A percentile compares a stretch with the other conserved stretches of the same genome.
Conservation (phyloP, 37 sponge, comb jelly and placozoan species). For the Corticium candelabrum region DNA sequence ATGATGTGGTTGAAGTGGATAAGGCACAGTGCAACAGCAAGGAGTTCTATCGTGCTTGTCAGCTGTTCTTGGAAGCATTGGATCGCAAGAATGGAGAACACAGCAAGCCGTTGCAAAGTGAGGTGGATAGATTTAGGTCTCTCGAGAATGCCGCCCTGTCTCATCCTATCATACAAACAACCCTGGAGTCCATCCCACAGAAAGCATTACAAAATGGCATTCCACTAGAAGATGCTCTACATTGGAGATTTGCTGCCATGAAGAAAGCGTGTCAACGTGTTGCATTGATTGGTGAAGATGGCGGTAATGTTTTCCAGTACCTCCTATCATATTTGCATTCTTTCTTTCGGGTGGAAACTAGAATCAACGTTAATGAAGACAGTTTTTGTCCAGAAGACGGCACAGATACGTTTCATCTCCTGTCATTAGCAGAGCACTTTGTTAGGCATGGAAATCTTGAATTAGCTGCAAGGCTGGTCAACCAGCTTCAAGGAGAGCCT, state of each 20-base stretch:
- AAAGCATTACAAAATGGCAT: constrained; percentile 31
- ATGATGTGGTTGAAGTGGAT: constrained; percentile 42
- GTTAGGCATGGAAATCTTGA: constrained; percentile 49
- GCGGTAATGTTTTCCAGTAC: constrained; percentile 49
- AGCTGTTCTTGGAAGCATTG: constrained; percentile 34
- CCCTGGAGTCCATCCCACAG: constrained; percentile 43
- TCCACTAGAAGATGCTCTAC: constrained; percentile 37
- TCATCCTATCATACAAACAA: constrained; percentile 30
- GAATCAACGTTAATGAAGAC: neutral
- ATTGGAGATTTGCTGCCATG: constrained; percentile 47
- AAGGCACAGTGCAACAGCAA: neutral
- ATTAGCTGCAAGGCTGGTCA: constrained; percentile 39
- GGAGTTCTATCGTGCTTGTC: constrained; percentile 40
- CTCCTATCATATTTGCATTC: constrained; percentile 46
- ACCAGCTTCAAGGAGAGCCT: constrained; percentile 60
- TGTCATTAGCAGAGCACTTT: constrained; percentile 26
- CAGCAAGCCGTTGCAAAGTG: constrained; percentile 15
- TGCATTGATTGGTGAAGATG: constrained; percentile 57
- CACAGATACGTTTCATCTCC: constrained; percentile 39
- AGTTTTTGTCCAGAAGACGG: neutral
- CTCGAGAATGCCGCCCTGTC: constrained; percentile 29
- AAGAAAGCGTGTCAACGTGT: constrained; percentile 41
- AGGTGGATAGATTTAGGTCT: constrained; percentile 11
- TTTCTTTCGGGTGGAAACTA: constrained; percentile 23
- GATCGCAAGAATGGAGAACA: constrained; percentile 6